Base-by-base conservation (phyloP, 2,888 invertebrate genomes). In the Dasysyrphus albostriatus region DNA sequence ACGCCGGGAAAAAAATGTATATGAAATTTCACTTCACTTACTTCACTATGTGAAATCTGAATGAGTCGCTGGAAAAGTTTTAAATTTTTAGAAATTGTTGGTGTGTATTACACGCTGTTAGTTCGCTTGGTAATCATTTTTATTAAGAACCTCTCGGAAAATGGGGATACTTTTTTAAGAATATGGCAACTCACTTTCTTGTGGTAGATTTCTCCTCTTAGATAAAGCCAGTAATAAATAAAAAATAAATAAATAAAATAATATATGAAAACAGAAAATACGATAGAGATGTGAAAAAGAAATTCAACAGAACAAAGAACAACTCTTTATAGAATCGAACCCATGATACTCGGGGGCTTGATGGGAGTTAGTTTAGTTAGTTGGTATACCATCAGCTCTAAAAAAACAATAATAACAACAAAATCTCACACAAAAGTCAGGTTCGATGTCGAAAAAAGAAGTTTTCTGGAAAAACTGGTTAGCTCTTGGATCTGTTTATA, bases 381-480 rank as follows among this genome's bases (percentile, higher is more conserved):
- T 65, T 24, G 65, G 24, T 67, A 19, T 69, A 24, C 24, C 24
- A 24, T 24, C 24, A 24, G 3, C 24, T 42, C 65, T 16, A 44
- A 47, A 34, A 34, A 5, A 65, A 24, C 24, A 61, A 39, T n/a
- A 54, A 29, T 5, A 58, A 24, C 73, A 84, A 72, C 76, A 80
- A 63, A 51, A 78, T 49, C 29, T 12, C 47, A 72, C 56, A 82
- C 75, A 70, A 56, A 58, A 58, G 72, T 73, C 76, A 73, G 76
- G 59, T 81, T 77, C 54, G 72, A 61, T 61, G 76, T 59, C 76
- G 65, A 69, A 73, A 63, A 75, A 65, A 75, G 69, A 81, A 59
- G 81, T 77, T 85, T 85, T 81, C 81, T 81, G 61, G 81, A 81
- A 81, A 76, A 85, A 85, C 84, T 85, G 84, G 84, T 85, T 85